phyloP scores from a whole-genome alignment of 2,888 invertebrate species.

The Volucella inanis region DNA sequence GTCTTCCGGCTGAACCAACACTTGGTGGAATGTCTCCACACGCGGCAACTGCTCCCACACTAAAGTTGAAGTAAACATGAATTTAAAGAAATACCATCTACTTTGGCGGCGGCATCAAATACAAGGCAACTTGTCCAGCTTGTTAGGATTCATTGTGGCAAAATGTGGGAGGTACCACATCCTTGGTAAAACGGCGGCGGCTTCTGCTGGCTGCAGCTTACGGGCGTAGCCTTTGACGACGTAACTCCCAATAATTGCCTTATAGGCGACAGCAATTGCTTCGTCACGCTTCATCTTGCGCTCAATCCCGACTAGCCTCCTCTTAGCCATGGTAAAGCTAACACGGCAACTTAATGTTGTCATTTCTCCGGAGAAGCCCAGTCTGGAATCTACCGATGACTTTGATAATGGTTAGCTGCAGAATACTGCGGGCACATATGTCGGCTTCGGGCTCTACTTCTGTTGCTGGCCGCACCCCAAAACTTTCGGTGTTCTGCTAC shows the following conservation, averaged over 20 bases:
- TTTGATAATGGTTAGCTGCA: slow-evolving; percentile 28
- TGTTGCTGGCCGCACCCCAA: too few relatives aligned
- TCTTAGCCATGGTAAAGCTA: slow-evolving; percentile 43
- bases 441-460: too few relatives aligned
- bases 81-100: slow-evolving; percentile 75
- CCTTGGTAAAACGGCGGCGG: neutral
- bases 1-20: slow-evolving; percentile 67
- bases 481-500: slow-evolving; percentile 13
- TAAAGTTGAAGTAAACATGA: slow-evolving; percentile 57
- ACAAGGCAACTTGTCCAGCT: slow-evolving; percentile 76
- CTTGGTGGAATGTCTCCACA: slow-evolving; percentile 67
- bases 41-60: slow-evolving; percentile 50
- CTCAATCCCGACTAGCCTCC: slow-evolving; percentile 14
- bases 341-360: slow-evolving; percentile 7
- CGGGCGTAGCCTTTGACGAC: slow-evolving; percentile 20
- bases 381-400: slow-evolving; percentile 54
- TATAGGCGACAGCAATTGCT: neutral
- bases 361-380: slow-evolving; percentile 23
- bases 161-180: slow-evolving; percentile 31
- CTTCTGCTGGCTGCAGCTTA: neutral
- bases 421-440: too few relatives aligned
- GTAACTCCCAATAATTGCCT: neutral
- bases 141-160: slow-evolving; percentile 60
- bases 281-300: neutral
- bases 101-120: slow-evolving; percentile 77